A percentile compares a stretch with the other conserved stretches of the same genome.
phyloP scores from a whole-genome alignment of 2,888 invertebrate genomes.

The Penaeus monodon region DNA sequence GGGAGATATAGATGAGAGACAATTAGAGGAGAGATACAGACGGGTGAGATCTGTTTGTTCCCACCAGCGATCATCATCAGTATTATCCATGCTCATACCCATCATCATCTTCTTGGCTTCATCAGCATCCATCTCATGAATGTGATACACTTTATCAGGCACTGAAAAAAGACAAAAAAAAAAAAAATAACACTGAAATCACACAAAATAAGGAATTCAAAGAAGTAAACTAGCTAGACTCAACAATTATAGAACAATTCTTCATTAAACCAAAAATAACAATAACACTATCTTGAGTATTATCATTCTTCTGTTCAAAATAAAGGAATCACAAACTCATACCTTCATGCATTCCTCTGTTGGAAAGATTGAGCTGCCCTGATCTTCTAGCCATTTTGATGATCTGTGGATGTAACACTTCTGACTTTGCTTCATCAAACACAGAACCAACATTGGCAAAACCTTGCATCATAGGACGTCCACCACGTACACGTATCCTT shows the following conservation, averaged over 20 bases:
- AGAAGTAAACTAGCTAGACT: neutral
- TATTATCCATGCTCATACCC: slow-evolving; percentile 66
- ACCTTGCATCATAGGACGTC: slow-evolving; percentile 56
- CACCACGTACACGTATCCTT: slow-evolving; percentile 43
- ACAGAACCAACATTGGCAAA: slow-evolving; percentile 61
- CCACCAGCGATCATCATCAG: slow-evolving; percentile 80
- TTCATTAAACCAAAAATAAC: no score
- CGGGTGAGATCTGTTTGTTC: slow-evolving; percentile 82
- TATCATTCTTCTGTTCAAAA: neutral
- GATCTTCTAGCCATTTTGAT: slow-evolving; percentile 85
- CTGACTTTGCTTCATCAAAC: slow-evolving; percentile 46
- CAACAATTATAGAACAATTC: no score
- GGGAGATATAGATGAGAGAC: slow-evolving; percentile 68
- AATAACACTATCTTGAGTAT: no score
- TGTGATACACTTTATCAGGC: slow-evolving; percentile 70
- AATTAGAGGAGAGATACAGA: slow-evolving; percentile 76
- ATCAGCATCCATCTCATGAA: slow-evolving; percentile 70
- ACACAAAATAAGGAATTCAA: no score
- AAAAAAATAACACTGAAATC: no score
- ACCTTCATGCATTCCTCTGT: slow-evolving; percentile 82
- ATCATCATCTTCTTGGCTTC: slow-evolving; percentile 69
- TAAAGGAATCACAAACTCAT: slow-evolving; percentile 41
- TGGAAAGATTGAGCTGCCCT: slow-evolving; percentile 84
- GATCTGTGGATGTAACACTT: slow-evolving; percentile 78
- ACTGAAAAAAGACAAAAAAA: slow-evolving; percentile 66